Evolutionary conservation across 1,140 invertebrate species (phyloP).

Genomic region (Archegozetes longisetosus): DNA sequence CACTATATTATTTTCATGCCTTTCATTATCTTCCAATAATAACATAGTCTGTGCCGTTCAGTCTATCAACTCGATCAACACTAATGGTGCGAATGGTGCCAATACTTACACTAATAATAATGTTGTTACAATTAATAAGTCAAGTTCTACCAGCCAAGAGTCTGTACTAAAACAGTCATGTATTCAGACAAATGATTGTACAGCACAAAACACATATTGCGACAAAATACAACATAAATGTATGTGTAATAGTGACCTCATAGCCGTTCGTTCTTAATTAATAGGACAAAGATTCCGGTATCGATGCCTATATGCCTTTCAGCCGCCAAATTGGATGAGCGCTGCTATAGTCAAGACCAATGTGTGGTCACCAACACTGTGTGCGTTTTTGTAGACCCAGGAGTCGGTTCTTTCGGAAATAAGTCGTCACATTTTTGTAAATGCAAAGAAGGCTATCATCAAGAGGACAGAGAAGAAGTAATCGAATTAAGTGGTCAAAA

Average conservation of each 20-base stretch:
- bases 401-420: not conserved
- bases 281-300: not conserved
- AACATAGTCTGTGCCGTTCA: not conserved
- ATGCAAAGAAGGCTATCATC: not conserved
- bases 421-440: not conserved
- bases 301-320: not conserved
- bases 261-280: not conserved
- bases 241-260: not conserved
- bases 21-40: not conserved
- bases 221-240: not conserved
- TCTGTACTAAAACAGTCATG: not conserved
- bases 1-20: not conserved
- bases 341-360: conserved; percentile 3
- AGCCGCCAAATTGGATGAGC: conserved; percentile 2
- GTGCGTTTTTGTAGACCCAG: not conserved
- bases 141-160: not conserved
- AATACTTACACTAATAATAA: too few relatives aligned
- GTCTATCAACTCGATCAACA: not conserved
- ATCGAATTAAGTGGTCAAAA: not conserved
- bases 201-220: not conserved
- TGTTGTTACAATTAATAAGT: too few relatives aligned
- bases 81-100: not conserved
- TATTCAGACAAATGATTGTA: not conserved
- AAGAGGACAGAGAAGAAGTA: not conserved
- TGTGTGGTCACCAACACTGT: conserved; percentile 1